Conservation (phyloP, 2,113 vertebrate species). For the Oreocharis arfaki region DNA sequence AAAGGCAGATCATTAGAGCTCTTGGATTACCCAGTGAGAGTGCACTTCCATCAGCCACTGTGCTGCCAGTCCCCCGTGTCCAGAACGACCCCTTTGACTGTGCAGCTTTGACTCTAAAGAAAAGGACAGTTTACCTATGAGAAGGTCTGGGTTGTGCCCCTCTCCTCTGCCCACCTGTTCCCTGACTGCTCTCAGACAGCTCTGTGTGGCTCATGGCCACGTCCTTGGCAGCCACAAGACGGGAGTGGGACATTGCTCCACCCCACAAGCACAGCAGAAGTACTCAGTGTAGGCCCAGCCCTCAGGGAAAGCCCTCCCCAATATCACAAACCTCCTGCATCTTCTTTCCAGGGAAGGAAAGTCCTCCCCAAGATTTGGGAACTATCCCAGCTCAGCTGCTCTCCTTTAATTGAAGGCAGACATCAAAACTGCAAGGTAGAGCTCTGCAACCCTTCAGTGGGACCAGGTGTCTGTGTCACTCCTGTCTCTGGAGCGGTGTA, state of each 20-base stretch:
- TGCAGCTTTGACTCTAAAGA: background rate
- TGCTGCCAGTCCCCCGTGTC: background rate
- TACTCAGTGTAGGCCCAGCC: background rate
- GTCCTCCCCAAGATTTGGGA: background rate
- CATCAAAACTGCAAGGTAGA: background rate
- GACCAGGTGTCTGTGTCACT: background rate
- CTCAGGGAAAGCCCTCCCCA: background rate
- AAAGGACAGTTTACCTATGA: background rate
- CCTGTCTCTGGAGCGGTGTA: background rate
- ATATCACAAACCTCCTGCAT: background rate
- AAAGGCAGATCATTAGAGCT: constrained; percentile 62
- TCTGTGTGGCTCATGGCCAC: accelerated
- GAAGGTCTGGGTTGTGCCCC: background rate
- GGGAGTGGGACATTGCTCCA: background rate
- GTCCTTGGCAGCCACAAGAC: background rate
- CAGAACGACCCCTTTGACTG: background rate
- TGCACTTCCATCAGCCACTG: background rate
- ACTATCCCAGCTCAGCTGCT: background rate
- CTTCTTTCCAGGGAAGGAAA: background rate
- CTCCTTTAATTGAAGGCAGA: background rate
- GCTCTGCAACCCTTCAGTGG: background rate
- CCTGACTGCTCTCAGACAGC: background rate
- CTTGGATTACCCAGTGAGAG: constrained; percentile 42
- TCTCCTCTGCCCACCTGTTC: background rate
- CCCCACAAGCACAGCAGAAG: background rate